These are phyloP conservation scores for Sycon ciliatum DNA, from an alignment of 37 sponge, comb jelly and placozoan species.

Conservation along the genomic window DNA sequence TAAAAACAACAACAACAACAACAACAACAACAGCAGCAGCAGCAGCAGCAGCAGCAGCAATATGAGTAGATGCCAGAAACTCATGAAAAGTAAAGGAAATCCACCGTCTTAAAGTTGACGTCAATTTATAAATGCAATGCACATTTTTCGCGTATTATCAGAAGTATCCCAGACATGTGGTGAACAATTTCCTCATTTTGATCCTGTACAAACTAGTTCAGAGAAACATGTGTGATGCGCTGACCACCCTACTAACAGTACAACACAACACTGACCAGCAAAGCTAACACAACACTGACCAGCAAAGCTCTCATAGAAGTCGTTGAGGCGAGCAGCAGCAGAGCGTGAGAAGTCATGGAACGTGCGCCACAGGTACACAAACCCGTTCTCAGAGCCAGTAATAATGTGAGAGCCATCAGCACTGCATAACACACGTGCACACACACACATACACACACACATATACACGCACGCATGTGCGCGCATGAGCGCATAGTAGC, in stretches of 20 bases:
- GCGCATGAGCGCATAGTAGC: neutral
- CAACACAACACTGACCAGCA: too few relatives aligned
- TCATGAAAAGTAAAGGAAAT: too few relatives aligned
- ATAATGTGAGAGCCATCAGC: constrained; percentile 74
- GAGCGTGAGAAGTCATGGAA: constrained; percentile 61
- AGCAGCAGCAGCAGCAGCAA: neutral
- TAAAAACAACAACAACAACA: too few relatives aligned
- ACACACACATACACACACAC: neutral
- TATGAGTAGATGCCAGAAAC: neutral
- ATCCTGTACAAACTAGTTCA: too few relatives aligned
- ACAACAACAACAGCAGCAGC: neutral
- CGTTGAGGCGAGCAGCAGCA: constrained; percentile 60
- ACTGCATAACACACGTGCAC: constrained; percentile 27
- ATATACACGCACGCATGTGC: neutral
- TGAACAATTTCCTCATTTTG: too few relatives aligned
- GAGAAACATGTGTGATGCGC: too few relatives aligned
- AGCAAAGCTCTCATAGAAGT: constrained; percentile 71
- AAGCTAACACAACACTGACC: too few relatives aligned
- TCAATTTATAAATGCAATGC: too few relatives aligned
- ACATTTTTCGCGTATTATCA: too few relatives aligned
- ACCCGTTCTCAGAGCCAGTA: constrained; percentile 85
- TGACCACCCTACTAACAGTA: too few relatives aligned
- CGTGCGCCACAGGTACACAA: constrained; percentile 76
- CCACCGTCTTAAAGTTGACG: too few relatives aligned
- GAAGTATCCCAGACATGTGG: too few relatives aligned